Conservation (phyloP, 2,113 vertebrate genomes). For the Ceyx margarethae region DNA sequence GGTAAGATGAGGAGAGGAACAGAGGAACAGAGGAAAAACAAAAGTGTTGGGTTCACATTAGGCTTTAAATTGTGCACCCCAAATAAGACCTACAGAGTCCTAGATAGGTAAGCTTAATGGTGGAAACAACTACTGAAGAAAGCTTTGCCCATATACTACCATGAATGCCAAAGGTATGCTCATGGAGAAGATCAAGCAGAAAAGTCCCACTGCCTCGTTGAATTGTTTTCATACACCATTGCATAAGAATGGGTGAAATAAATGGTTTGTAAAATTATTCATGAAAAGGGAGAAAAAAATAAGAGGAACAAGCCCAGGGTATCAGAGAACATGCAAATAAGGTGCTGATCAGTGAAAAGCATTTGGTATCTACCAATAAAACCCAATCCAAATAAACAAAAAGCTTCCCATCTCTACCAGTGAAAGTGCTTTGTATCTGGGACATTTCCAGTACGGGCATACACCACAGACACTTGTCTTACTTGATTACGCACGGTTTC, state of each 20-base stretch:
- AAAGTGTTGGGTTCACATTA: background rate
- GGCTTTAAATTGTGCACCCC: background rate
- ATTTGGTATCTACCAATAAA: too few species aligned
- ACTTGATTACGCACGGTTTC: background rate
- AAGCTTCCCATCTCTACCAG: rapidly evolving
- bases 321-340: background rate
- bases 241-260: background rate
- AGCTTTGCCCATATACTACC: background rate
- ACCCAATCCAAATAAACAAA: too few species aligned
- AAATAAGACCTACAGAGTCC: background rate
- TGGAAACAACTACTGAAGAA: background rate
- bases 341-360: background rate
- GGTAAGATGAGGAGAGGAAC: background rate
- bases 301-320: background rate
- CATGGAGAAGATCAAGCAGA: background rate
- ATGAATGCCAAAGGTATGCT: background rate
- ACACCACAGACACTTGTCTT: background rate
- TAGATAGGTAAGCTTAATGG: background rate
- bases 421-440: background rate
- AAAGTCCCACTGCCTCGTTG: background rate
- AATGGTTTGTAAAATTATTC: background rate
- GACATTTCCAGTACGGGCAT: rapidly evolving
- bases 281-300: background rate
- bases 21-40: background rate
- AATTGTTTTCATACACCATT: background rate